A percentile compares a stretch with the other conserved stretches of the same genome.
Conservation (phyloP, 2,797 vertebrate genomes). For the Phoebastria nigripes region DNA sequence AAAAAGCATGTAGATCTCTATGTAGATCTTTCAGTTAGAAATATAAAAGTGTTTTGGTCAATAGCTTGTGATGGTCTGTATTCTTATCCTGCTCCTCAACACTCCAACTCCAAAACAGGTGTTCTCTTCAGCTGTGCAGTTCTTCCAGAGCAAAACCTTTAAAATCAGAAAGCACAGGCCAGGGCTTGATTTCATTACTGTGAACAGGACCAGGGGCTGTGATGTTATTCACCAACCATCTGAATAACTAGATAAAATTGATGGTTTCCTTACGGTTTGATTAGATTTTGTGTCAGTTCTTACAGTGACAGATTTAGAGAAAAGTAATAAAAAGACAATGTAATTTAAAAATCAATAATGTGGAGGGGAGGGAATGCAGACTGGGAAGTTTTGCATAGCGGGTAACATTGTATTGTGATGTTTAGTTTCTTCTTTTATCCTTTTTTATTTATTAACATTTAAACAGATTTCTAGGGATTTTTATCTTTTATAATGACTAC, state of each 20-base stretch:
- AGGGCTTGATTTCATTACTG: constrained; percentile 48
- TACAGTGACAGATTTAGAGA: constrained; percentile 57
- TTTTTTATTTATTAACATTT: constrained; percentile 57
- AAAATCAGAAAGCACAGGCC: not conserved
- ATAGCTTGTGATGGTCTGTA: not conserved
- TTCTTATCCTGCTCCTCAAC: not conserved
- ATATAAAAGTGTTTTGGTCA: not conserved
- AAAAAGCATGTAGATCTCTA: not conserved
- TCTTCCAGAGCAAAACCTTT: constrained; percentile 26
- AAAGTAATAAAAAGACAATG: constrained; percentile 67
- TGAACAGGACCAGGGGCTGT: constrained; percentile 36
- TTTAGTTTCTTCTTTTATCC: constrained; percentile 32
- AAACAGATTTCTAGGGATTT: constrained; percentile 49
- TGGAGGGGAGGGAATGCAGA: not conserved
- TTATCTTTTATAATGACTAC: constrained; percentile 48
- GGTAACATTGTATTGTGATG: not conserved
- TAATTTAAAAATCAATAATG: constrained; percentile 70
- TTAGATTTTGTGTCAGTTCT: constrained; percentile 66
- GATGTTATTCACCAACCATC: constrained; percentile 47
- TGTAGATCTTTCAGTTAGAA: not conserved
- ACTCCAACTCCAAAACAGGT: not conserved
- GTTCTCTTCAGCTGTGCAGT: not conserved
- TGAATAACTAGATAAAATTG: constrained; percentile 66
- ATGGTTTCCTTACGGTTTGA: constrained; percentile 60
- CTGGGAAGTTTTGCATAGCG: constrained; percentile 8